Evolutionary conservation across 1,140 invertebrate species (phyloP).

Genomic region (Aphaenogaster rudis): DNA sequence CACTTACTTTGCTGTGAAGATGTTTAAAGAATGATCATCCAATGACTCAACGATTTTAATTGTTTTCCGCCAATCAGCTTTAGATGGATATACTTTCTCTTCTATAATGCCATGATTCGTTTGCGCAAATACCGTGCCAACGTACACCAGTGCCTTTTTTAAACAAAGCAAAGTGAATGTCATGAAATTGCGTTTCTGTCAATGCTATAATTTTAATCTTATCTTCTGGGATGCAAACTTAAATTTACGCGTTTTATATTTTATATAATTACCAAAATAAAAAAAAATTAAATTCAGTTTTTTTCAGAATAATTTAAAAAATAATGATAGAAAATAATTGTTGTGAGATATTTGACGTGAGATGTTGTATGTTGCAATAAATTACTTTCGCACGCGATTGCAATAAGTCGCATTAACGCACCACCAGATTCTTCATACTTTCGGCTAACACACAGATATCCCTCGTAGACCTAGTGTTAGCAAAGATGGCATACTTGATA

Average conservation of each 20-base stretch:
- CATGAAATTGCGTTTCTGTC: background rate
- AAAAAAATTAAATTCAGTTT: too few relatives aligned
- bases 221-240: too few relatives aligned
- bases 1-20: conserved; percentile 90
- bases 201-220: too few relatives aligned
- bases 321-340: too few relatives aligned
- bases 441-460: conserved; percentile 90
- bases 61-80: conserved; percentile 94
- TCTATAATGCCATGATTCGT: conserved; percentile 90
- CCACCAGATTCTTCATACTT: conserved; percentile 90
- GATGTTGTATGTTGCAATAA: too few relatives aligned
- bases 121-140: conserved; percentile 95
- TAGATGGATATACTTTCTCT: conserved; percentile 94
- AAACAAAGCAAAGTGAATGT: background rate
- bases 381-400: background rate
- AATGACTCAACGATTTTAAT: conserved; percentile 94
- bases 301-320: too few relatives aligned
- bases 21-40: conserved; percentile 90
- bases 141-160: conserved; percentile 90
- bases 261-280: too few relatives aligned
- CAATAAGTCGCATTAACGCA: conserved; percentile 72
- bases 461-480: conserved; percentile 90
- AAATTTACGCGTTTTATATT: too few relatives aligned
- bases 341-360: too few relatives aligned
- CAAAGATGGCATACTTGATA: conserved; percentile 89